Evolutionary conservation across 2,888 invertebrate genomes (phyloP).

Genomic region (Noctua pronuba): DNA sequence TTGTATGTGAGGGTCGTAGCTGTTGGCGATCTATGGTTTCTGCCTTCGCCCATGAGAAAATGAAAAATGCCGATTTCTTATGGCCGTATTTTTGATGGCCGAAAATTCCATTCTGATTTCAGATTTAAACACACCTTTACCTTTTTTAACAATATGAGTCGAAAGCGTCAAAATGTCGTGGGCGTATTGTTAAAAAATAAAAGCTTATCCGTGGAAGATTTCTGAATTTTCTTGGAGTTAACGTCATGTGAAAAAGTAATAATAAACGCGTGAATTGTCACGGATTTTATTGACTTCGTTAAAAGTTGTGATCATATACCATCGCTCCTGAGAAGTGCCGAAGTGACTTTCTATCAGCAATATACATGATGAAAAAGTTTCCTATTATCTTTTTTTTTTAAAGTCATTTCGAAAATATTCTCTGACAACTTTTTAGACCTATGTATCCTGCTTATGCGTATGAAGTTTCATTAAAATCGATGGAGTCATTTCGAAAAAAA

Average conservation of each 20-base stretch:
- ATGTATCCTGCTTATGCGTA: too few species aligned
- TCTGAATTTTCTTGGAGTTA: neutral
- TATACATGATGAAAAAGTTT: neutral
- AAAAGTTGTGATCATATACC: neutral
- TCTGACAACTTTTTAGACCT: too few species aligned
- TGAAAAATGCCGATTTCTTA: too few species aligned
- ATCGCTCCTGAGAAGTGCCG: neutral
- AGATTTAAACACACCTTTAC: constrained; percentile 1
- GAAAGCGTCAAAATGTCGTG: constrained; percentile 5
- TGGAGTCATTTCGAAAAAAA: too few species aligned
- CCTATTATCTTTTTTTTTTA: too few species aligned
- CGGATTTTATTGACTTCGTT: neutral
- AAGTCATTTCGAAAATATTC: too few species aligned
- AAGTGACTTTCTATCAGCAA: neutral
- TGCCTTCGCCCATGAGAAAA: too few species aligned
- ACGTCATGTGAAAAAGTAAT: neutral
- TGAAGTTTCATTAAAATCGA: too few species aligned
- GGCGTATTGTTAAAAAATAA: constrained; percentile 10
- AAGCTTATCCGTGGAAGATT: neutral
- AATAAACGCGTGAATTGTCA: constrained; percentile 1
- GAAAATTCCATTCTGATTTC: neutral
- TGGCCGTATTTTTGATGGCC: too few species aligned
- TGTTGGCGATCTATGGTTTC: too few species aligned
- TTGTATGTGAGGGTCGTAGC: too few species aligned
- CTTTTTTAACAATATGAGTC: neutral